Conservation (phyloP, 2,888 invertebrate genomes). For the Hydriomena furcata region DNA sequence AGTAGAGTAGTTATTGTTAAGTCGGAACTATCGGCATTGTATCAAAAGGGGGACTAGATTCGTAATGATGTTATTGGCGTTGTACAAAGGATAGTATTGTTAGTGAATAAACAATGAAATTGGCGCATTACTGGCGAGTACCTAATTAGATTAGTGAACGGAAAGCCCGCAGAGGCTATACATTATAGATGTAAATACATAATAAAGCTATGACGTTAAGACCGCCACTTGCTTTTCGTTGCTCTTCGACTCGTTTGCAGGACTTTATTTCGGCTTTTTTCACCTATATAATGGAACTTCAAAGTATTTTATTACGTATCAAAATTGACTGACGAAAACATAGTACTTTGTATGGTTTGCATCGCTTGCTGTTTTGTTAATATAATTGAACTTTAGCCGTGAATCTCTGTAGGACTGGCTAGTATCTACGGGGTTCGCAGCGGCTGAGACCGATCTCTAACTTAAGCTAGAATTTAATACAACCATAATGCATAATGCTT, state of each 20-base stretch:
- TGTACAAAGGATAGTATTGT: slow-evolving; percentile 81
- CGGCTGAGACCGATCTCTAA: slow-evolving; percentile 41
- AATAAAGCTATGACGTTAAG: slow-evolving; percentile 59
- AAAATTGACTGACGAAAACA: slow-evolving; percentile 57
- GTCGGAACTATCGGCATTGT: slow-evolving; percentile 74
- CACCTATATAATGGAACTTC: slow-evolving; percentile 42
- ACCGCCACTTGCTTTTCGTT: slow-evolving; percentile 69
- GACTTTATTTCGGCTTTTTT: slow-evolving; percentile 47
- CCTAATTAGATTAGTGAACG: slow-evolving; percentile 81
- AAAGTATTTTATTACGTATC: slow-evolving; percentile 36
- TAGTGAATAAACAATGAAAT: slow-evolving; percentile 77
- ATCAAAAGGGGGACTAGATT: slow-evolving; percentile 71
- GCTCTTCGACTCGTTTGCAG: slow-evolving; percentile 63
- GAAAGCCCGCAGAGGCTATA: slow-evolving; percentile 76
- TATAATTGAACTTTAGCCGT: slow-evolving; percentile 44
- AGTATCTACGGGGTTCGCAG: slow-evolving; percentile 33
- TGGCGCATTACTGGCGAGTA: slow-evolving; percentile 84
- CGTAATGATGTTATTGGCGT: slow-evolving; percentile 79
- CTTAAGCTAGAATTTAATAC: slow-evolving; percentile 32
- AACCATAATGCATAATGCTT: background rate
- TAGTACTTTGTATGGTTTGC: slow-evolving; percentile 52
- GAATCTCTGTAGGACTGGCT: slow-evolving; percentile 37
- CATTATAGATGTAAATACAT: slow-evolving; percentile 70
- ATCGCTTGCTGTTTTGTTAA: slow-evolving; percentile 56
- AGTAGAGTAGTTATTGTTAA: slow-evolving; percentile 72